These are phyloP conservation scores for Sphaeramia orbicularis DNA, from an alignment of 2,797 vertebrate genomes.

Conservation along the genomic window DNA sequence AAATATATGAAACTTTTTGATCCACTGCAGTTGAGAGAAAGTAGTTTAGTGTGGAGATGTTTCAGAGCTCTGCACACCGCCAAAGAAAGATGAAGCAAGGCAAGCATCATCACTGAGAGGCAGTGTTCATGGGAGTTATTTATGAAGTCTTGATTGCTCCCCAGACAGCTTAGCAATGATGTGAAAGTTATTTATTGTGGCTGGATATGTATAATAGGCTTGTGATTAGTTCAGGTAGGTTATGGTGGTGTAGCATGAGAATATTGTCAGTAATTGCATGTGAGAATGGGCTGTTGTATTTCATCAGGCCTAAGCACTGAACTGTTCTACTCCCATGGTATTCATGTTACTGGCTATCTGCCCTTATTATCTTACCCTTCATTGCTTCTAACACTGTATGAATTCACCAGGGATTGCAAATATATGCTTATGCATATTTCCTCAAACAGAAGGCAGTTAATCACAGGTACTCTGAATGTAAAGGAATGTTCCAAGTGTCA, in stretches of 20 bases:
- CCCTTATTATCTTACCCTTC: constrained; percentile 47
- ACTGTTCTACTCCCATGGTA: constrained; percentile 17
- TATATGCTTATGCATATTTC: constrained; percentile 12
- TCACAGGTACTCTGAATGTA: constrained; percentile 2
- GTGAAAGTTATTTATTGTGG: constrained; percentile 45
- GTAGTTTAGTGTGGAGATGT: neutral
- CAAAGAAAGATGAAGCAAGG: constrained; percentile 12
- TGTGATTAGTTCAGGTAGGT: constrained; percentile 57
- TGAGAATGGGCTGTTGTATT: constrained; percentile 28
- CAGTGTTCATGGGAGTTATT: constrained; percentile 42
- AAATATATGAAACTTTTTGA: neutral
- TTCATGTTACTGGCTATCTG: constrained; percentile 14
- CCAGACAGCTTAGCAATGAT: constrained; percentile 35
- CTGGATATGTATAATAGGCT: constrained; percentile 49
- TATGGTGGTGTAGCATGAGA: constrained; percentile 30
- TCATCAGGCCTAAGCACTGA: constrained; percentile 17
- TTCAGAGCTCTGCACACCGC: neutral
- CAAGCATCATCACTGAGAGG: constrained; percentile 1
- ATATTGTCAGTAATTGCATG: constrained; percentile 51
- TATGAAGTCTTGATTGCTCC: constrained; percentile 55
- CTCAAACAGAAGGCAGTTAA: constrained; percentile 10
- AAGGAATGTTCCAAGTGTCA: neutral
- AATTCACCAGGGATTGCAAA: constrained; percentile 31
- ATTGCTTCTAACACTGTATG: constrained; percentile 33
- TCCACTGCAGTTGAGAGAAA: neutral